Base-by-base conservation (phyloP, 2,113 vertebrate genomes). In the Pithys albifrons region DNA sequence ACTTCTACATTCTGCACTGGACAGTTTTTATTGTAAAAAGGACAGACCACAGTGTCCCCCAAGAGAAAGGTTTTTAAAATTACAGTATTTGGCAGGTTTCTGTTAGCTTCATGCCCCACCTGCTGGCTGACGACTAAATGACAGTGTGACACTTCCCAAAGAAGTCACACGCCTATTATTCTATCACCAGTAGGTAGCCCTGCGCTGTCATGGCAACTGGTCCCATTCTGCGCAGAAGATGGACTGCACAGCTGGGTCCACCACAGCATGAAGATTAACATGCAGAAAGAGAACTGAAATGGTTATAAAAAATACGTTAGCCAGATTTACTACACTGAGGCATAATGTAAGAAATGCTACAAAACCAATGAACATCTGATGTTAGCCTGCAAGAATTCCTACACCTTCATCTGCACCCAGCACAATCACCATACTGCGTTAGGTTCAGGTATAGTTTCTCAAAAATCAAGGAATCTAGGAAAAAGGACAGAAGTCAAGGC, bases 101-200 rank as follows among this genome's bases (percentile, higher is more conserved):
- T 94, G 88, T 97, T 96, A 92, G 91, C 91, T 95, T 96, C 89
- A 97, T 29, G 61, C 96, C 76, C 97, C 97, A 97, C 92, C 97
- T 97, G 93, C 97, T 96, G 97, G 97, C 84, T 89, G 73, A 77
- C 3, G 33, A 65, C 88, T 93, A 93, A 57, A 88, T 89, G 91
- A 72, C 97, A 94, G 10, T 29, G 70, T 83, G 45, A 80, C 75
- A 65, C 45, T 46, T 61, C 19, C 10, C 33, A 62, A 67, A 57
- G 90, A 48, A 87, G 72, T 65, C 64, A 76, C 61, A 45, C 2
- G 51, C 58, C 90, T 72, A 75, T 92, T 95, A 80, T 73, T 89
- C 61, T 91, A 43, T 33, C 80, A 72, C 46, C 70, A 88, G 81
- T 41, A 92, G 77, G 82, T 78, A 83, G 73, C 73, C 64, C 19